Base-by-base conservation (phyloP, 2,113 vertebrate genomes). In the Rhinopithecus roxellana region DNA sequence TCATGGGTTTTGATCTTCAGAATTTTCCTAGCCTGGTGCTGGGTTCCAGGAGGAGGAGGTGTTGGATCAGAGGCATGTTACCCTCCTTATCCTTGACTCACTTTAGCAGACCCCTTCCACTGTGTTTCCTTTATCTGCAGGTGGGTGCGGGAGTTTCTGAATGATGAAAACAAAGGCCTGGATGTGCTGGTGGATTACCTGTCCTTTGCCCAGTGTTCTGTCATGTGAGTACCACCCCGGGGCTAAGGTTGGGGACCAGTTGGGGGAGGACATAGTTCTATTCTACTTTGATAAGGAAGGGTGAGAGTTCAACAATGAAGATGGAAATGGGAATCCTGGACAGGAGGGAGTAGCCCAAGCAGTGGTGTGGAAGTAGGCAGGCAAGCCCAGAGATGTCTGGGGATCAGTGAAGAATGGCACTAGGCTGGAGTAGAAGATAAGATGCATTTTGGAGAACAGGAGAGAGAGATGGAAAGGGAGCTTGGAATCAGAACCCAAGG, bases 81-180 rank as follows among this genome's bases (percentile, higher is more conserved):
- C 82, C 18, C 22, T 57, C 6, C 18, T 92, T 1, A 50, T 50
- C 40, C 10, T 86, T 1, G 2, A 38, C 18, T 30, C 9, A n/a
- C 69, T 85, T 94, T 48, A 85, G 64, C 32, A 84, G 25, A 52
- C 50, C 14, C 70, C 64, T 52, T 74, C 57, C 43, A 12, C 77
- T 95, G 2, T 82, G 57, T 96, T 86, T 89, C 48, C 55, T 22
- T 64, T 83, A 52, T 96, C 93, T 57, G 35, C 98, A 99, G 99
- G 98, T 99, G 99, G 99, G 99, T 99, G 57, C 99, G 99, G 32
- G 99, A 99, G 98, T 99, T 99, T 98, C 99, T 99, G 95, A 99
- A 99, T 35, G 99, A 99, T 55, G 99, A 99, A 92, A 99, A 99
- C 99, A 99, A 99, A 98, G 99, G 99, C 74, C 98, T 99, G 98